Evolutionary conservation across 2,888 invertebrate genomes (phyloP), one percentile per base, ranked within the genome.

Genomic region (Camponotus fellah): DNA sequence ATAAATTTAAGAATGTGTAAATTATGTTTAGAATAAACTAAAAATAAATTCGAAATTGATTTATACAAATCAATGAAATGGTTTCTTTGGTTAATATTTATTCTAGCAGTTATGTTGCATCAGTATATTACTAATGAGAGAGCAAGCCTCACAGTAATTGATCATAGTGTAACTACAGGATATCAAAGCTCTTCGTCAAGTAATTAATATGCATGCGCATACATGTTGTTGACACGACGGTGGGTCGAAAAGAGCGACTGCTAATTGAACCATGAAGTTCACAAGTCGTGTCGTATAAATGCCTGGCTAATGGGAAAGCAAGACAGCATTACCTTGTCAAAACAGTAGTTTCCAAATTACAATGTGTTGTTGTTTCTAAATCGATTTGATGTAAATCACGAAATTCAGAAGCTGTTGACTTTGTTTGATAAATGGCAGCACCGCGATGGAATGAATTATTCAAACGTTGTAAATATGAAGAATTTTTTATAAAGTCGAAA

Each of bases 121-220:
- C 43, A 5, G 60, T 43, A 74, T 17, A n/a, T 74, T 74, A 74
- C 43, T 62, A n/a, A 60, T 72, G 26, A 74, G 64, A 40, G 46
- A 43, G 2, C 43, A n/a, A 53, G 53, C 53, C 8, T 53, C 21
- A 10, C 14, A 9, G 17, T 46, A 75, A 64, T 21, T 46, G 34
- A 65, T 75, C 43, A 21, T 21, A 32, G 43, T 14, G 46, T 65
- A 75, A 56, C 40, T 43, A 56, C n/a, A 14, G 43, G 69, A 68
- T 58, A n/a, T n/a, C 77, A 9, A 43, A 43, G 56, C 69, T 43
- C 58, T 46, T 77, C 58, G 43, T 77, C 43, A 43, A 69, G 56
- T 43, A 53, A 69, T 77, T 77, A 77, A 77, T 77, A 77, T 69
- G 77, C 77, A 77, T 69, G 77, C 43, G n/a, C 56, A 69, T 58